Base-by-base conservation (phyloP, 1,140 invertebrate genomes). In the Bombus haemorrhoidalis region DNA sequence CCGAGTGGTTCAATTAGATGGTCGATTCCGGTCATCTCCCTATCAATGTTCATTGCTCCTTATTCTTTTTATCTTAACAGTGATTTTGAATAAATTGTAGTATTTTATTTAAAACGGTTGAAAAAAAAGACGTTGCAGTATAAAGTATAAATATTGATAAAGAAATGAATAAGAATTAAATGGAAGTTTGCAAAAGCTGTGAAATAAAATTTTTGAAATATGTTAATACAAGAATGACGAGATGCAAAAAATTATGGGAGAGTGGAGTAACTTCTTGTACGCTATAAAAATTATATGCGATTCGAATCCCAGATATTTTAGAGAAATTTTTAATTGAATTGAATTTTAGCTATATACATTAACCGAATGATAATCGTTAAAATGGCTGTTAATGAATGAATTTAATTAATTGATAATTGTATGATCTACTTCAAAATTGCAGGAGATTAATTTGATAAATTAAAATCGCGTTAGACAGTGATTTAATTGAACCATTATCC, bases 1-100 rank as follows among this genome's bases (percentile, higher is more conserved):
- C 64, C 32, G 66, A 71, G 76, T 85, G 64, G 68, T 80, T 80
- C 83, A 85, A 64, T 85, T 72, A 73, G 68, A 39, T 68, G 47
- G 3, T 37, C 47, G 43, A 34, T 80, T 43, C 32, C n/a, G 34
- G 37, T 25, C 34, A 32, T 41, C 47, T 39, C 34, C 69, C 32
- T 80, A 32, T 80, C 64, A 80, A 37, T 68, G 64, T 39, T 39
- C 43, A 39, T 47, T 73, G 28, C 41, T 43, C 41, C 34, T 76
- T 76, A 32, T 78, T 78, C 59, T 53, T 64, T 59, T 43, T 41
- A 39, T 39, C 28, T 74, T 15, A 3, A 10, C 13, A 41, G 10
- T 41, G 10, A 32, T 53, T 32, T 37, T 6, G 12, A 74, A 9
- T 39, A 41, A 39, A 72, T 15, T 68, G 32, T 34, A 41, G 1